Evolutionary conservation across 1,140 invertebrate species (phyloP).

Genomic region (Hetaerina americana): DNA sequence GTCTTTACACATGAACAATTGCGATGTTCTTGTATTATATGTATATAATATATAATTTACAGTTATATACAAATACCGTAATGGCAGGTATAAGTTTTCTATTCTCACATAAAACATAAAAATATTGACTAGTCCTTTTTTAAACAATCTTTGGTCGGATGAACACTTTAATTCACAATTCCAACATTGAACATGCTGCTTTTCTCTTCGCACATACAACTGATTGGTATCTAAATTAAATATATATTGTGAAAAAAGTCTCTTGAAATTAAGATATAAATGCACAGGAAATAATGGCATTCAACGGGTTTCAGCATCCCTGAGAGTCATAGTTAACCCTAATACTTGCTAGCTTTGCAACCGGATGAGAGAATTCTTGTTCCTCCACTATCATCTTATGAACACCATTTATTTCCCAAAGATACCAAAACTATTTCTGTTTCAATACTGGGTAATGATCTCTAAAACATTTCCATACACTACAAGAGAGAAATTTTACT

Average conservation of each 20-base stretch:
- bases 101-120: not conserved
- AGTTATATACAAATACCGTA: not conserved
- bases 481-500: no score
- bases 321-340: not conserved
- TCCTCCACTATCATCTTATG: not conserved
- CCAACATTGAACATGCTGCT: not conserved
- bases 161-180: not conserved
- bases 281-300: not conserved
- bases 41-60: not conserved
- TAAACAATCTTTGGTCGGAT: not conserved
- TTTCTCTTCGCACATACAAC: not conserved
- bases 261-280: not conserved
- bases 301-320: not conserved
- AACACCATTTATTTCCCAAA: not conserved
- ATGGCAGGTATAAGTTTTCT: not conserved
- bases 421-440: not conserved
- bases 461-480: no score
- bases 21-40: not conserved
- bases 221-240: not conserved
- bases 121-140: not conserved
- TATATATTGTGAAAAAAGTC: not conserved
- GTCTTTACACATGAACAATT: not conserved
- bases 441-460: no score
- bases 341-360: not conserved
- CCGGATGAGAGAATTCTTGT: not conserved